These are phyloP conservation scores for Ommatoiulus sabulosus DNA, from an alignment of 2,888 invertebrate genomes.

Conservation along the genomic window DNA sequence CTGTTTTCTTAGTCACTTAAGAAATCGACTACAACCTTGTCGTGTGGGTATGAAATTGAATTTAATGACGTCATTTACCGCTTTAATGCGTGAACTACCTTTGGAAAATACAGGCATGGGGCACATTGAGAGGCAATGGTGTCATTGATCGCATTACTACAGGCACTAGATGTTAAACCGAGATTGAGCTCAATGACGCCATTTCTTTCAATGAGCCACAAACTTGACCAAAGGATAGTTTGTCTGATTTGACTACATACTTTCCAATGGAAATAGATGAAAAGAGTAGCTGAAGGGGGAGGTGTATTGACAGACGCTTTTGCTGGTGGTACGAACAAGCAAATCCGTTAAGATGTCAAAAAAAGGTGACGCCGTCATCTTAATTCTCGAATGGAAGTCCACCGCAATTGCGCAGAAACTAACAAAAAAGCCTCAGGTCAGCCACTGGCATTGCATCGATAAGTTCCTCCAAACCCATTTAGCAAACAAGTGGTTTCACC, in stretches of 20 bases:
- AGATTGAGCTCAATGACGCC: background rate
- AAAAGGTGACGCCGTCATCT: background rate
- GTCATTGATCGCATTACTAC: background rate
- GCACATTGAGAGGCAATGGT: background rate
- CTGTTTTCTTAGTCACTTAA: background rate
- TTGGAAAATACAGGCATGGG: background rate
- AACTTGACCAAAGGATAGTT: background rate
- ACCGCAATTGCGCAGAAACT: constrained; percentile 33
- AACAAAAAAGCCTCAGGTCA: constrained; percentile 19
- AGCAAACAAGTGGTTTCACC: background rate
- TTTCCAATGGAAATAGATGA: background rate
- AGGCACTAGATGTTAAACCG: background rate
- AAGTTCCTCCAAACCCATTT: constrained; percentile 5
- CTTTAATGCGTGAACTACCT: background rate
- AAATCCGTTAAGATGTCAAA: constrained; percentile 9
- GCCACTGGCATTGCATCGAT: constrained; percentile 26
- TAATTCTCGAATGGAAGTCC: constrained; percentile 43
- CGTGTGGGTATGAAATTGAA: background rate
- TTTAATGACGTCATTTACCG: background rate
- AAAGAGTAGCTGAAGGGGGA: background rate
- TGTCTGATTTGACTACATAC: constrained; percentile 19
- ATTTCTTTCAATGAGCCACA: background rate
- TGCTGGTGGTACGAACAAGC: constrained; percentile 1
- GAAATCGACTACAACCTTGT: background rate
- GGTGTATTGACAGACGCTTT: background rate